phyloP scores from a whole-genome alignment of 2,888 invertebrate species.

The Thumatha senex region DNA sequence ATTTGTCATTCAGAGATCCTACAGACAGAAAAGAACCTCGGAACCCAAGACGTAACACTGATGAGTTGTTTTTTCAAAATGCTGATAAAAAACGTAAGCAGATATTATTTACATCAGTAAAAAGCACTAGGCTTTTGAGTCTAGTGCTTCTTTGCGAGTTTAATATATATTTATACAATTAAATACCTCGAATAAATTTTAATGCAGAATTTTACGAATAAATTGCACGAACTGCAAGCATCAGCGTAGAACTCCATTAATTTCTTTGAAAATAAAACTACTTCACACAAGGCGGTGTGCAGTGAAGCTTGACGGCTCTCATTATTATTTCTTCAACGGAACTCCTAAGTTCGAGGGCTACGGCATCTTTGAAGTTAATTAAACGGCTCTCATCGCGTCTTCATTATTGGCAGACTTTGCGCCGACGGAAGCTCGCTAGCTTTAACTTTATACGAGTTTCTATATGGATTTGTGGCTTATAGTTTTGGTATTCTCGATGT shows the following conservation, averaged over 20 bases:
- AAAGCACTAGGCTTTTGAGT: too few relatives aligned
- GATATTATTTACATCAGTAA: too few relatives aligned
- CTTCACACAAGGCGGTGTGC: constrained; percentile 28
- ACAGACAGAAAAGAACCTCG: too few relatives aligned
- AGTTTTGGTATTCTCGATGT: neutral
- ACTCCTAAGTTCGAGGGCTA: constrained; percentile 54
- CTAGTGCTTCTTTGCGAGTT: too few relatives aligned
- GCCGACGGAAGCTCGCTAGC: constrained; percentile 22
- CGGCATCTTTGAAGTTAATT: constrained; percentile 72
- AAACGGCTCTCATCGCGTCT: constrained; percentile 67
- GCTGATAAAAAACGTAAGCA: too few relatives aligned
- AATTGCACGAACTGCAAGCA: constrained; percentile 2
- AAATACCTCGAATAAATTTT: too few relatives aligned
- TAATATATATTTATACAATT: too few relatives aligned
- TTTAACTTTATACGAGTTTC: constrained; percentile 17
- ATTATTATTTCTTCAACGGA: constrained; percentile 64
- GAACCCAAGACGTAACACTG: too few relatives aligned
- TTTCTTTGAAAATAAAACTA: constrained; percentile 29
- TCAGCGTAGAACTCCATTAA: constrained; percentile 17
- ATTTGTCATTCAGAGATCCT: too few relatives aligned
- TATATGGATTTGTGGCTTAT: constrained; percentile 7
- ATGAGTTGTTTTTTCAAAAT: too few relatives aligned
- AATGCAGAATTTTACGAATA: too few relatives aligned
- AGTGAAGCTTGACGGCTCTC: constrained; percentile 32
- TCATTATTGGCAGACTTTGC: constrained; percentile 56